These are phyloP conservation scores for Arctia plantaginis DNA, from an alignment of 2,888 invertebrate species.

Conservation along the genomic window DNA sequence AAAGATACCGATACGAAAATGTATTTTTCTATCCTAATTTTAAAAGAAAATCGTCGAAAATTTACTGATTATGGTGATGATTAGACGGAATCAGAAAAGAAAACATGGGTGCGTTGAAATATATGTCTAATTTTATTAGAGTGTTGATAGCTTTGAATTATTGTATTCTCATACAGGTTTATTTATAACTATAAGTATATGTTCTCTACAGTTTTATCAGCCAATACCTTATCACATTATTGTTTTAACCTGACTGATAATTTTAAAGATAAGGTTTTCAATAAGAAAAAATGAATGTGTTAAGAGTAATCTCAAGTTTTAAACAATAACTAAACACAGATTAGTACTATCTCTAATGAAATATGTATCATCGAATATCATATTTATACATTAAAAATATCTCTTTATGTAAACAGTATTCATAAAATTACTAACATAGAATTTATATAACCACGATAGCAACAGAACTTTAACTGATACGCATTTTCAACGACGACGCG, in stretches of 20 bases:
- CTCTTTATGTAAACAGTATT: not conserved
- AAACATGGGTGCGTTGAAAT: not conserved
- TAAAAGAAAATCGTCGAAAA: too few relatives aligned
- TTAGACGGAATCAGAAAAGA: too few relatives aligned
- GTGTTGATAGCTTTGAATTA: not conserved
- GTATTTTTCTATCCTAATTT: too few relatives aligned
- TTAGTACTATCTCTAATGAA: not conserved
- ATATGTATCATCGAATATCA: not conserved
- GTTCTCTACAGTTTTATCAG: too few relatives aligned
- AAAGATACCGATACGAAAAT: too few relatives aligned
- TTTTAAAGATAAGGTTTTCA: too few relatives aligned
- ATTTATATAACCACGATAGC: slow-evolving; percentile 18
- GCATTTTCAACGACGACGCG: slow-evolving; percentile 57
- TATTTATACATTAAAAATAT: not conserved
- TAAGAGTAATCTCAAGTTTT: too few relatives aligned
- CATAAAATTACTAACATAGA: not conserved
- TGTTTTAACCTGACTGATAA: too few relatives aligned
- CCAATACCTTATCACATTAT: too few relatives aligned
- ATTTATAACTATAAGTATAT: not conserved
- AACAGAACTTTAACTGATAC: slow-evolving; percentile 60
- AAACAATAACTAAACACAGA: not conserved
- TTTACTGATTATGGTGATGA: too few relatives aligned
- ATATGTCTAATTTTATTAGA: not conserved
- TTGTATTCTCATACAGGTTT: not conserved
- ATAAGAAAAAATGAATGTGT: too few relatives aligned